Base-by-base conservation (phyloP, 1,140 invertebrate genomes). In the Drosophila carrolli region DNA sequence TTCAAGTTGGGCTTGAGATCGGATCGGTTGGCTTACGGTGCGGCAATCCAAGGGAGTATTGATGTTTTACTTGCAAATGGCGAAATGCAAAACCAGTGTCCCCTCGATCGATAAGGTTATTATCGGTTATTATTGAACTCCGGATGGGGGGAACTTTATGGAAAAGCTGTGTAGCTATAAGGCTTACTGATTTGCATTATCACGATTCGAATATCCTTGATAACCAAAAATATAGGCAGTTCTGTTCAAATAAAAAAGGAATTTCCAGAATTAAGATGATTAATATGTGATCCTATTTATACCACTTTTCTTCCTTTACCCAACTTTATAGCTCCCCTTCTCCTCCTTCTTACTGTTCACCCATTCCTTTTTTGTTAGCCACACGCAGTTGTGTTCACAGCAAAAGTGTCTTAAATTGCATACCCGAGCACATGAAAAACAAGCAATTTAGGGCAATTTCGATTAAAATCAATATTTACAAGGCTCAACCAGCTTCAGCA, bases 381-480 rank as follows among this genome's bases (percentile, higher is more conserved):
- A 75, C 72, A 59, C 55, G 29, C 38, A 32, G 37, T 54, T 57
- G 14, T 59, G 53, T 68, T 78, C 71, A 88, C 83, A 71, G 83
- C 75, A 88, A 88, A 88, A 88, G 84, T 88, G 80, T 89, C 67
- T 88, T 80, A 83, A 79, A 82, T 73, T 76, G 66, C 67, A 59
- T 63, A 56, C 44, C 47, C 65, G 14, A 56, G 65, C 67, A 83
- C 70, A 63, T 72, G 55, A 57, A 68, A 68, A 75, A 67, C 76
- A 88, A 84, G 84, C 83, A 89, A 89, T 88, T 88, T 83, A 57
- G 80, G 78, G 76, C 83, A 88, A 88, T 88, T 88, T 88, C 84
- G 84, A 88, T 88, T 84, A 84, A 88, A 88, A 88, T 88, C 83
- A 88, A 88, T 88, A 88, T 89, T 89, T 80, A 88, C 83, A 80